Evolutionary conservation across 2,113 vertebrate species (phyloP).

Genomic region (Phyllostomus hastatus): DNA sequence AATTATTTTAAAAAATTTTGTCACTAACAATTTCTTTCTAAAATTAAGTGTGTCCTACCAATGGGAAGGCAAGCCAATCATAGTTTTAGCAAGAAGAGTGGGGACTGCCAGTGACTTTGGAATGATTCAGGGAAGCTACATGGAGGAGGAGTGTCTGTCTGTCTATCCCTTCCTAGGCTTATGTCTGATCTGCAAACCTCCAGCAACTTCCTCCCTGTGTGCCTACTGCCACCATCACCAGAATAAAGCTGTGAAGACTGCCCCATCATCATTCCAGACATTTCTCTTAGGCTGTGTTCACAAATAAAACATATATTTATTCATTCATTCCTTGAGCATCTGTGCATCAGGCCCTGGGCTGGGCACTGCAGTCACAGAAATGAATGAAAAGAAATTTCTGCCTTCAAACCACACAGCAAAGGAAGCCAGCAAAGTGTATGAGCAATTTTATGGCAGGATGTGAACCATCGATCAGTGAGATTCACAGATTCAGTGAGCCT

Average conservation of each 20-base stretch:
- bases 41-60: neutral
- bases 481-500: neutral
- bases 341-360: neutral
- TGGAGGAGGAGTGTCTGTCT: neutral
- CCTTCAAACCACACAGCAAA: neutral
- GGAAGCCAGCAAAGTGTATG: neutral
- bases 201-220: neutral
- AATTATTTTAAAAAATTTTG: neutral
- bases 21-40: neutral
- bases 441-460: neutral
- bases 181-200: neutral
- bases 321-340: neutral
- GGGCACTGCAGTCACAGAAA: neutral
- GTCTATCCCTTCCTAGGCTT: neutral
- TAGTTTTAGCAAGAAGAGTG: neutral
- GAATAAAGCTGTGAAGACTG: neutral
- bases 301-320: neutral
- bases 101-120: neutral
- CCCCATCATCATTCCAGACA: neutral
- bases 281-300: neutral
- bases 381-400: neutral
- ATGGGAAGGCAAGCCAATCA: neutral
- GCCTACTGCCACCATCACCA: neutral
- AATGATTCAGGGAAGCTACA: neutral
- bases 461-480: neutral